Conservation (phyloP, 2,113 vertebrate genomes). For the Rhea pennata region DNA sequence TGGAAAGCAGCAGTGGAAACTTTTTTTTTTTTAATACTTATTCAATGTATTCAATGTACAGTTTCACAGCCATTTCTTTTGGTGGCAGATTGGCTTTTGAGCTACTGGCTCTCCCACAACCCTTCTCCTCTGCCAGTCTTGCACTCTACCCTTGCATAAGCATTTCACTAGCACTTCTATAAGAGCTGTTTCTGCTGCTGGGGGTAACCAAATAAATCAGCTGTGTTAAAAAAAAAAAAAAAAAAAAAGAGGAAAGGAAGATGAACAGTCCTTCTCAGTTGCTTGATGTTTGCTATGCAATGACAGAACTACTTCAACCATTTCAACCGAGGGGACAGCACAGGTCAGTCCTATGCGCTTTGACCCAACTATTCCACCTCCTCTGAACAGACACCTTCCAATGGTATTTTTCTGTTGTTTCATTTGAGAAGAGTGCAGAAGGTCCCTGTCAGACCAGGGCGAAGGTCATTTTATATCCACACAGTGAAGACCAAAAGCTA, state of each 20-base stretch:
- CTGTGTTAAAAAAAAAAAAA: no score
- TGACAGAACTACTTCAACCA: background rate
- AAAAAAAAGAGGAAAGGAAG: no score
- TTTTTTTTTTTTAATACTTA: background rate
- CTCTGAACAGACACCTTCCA: background rate
- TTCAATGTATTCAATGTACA: accelerated
- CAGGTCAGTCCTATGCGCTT: background rate
- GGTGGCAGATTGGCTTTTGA: background rate
- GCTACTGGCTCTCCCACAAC: accelerated
- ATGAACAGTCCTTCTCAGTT: background rate
- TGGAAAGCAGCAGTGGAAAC: background rate
- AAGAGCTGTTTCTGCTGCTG: background rate
- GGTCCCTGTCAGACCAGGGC: background rate
- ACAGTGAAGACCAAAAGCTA: background rate
- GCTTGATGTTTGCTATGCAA: background rate
- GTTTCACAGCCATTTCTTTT: background rate
- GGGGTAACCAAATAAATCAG: background rate
- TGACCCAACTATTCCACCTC: background rate
- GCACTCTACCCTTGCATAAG: background rate
- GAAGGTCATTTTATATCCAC: background rate
- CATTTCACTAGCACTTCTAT: no score
- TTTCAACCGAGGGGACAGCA: background rate
- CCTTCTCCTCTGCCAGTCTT: background rate
- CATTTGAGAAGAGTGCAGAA: background rate
- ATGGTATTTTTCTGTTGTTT: background rate